These are phyloP conservation scores for Eudyptes chrysolophus DNA, from an alignment of 2,113 vertebrate species.

Conservation along the genomic window DNA sequence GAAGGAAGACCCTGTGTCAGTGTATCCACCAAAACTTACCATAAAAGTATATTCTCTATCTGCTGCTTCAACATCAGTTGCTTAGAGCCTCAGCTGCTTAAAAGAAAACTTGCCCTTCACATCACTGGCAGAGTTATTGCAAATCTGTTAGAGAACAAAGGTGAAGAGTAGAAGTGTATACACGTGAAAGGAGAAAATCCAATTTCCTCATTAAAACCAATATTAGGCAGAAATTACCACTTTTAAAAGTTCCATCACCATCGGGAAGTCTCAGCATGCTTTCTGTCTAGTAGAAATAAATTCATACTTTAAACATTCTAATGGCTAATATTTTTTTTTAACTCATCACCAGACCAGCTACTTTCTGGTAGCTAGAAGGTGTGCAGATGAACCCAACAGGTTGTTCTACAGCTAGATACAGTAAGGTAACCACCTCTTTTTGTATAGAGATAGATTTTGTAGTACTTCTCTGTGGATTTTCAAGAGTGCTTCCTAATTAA, in stretches of 20 bases:
- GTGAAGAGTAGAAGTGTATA: neutral
- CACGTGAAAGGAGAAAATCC: neutral
- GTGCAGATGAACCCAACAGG: neutral
- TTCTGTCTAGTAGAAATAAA: neutral
- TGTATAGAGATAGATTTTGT: neutral
- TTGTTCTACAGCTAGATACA: neutral
- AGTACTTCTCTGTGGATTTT: neutral
- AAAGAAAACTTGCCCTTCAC: neutral
- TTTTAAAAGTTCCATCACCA: neutral
- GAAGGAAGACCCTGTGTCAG: neutral
- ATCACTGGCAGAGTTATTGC: neutral
- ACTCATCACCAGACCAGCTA: neutral
- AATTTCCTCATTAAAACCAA: slow-evolving; percentile 15
- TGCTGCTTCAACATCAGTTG: neutral
- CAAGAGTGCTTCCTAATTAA: neutral
- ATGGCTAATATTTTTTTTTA: neutral
- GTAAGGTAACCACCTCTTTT: neutral
- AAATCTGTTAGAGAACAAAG: neutral
- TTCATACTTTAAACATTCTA: neutral
- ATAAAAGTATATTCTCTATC: neutral
- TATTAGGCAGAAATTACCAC: neutral
- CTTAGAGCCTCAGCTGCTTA: neutral
- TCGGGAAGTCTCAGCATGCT: neutral
- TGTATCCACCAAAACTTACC: neutral
- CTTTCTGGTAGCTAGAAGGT: neutral